Base-by-base conservation (phyloP, 2,888 invertebrate genomes). In the Nomada hirtipes region DNA sequence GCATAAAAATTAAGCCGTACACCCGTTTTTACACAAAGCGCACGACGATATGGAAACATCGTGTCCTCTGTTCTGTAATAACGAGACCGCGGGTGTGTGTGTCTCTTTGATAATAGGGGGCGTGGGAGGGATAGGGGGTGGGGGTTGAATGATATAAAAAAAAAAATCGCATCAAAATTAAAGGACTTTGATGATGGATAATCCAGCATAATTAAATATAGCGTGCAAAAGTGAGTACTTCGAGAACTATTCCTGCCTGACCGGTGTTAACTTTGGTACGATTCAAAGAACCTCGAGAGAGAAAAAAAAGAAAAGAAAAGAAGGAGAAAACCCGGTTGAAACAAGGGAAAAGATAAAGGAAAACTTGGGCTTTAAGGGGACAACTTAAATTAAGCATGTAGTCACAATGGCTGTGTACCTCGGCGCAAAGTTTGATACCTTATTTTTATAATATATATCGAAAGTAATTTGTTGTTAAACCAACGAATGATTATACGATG, bases 351-450 rank as follows among this genome's bases (percentile, higher is more conserved):
- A 63, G 72, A 74, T 29, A 69, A 79, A 79, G 77, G 60, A 68
- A 82, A 78, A 83, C 74, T 63, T 86, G 85, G 79, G 79, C 82
- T 87, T 74, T 83, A 23, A 81, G 78, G 76, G 84, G 85, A 85
- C 83, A 83, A 82, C 86, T 83, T 82, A 84, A 85, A 86, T 84
- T 83, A 86, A 90, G 90, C 91, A 92, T 90, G 91, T 92, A 93
- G 92, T 93, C 92, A 91, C 88, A 85, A 92, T 93, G 93, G 93
- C 93, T 93, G 93, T 93, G 93, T 92, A 92, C 91, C 91, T 90
- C 89, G 90, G 92, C 92, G 92, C 92, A 88, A 91, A 92, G 93
- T 91, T 93, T 91, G 90, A 91, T 92, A 93, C 91, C 90, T 93
- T 93, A 93, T 93, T 93, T 93, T 93, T 93, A 90, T 93, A 93